These are phyloP conservation scores for Stichopus chloronotus DNA, from an alignment of 35 echinoderm and acorn worm species.

Conservation along the genomic window DNA sequence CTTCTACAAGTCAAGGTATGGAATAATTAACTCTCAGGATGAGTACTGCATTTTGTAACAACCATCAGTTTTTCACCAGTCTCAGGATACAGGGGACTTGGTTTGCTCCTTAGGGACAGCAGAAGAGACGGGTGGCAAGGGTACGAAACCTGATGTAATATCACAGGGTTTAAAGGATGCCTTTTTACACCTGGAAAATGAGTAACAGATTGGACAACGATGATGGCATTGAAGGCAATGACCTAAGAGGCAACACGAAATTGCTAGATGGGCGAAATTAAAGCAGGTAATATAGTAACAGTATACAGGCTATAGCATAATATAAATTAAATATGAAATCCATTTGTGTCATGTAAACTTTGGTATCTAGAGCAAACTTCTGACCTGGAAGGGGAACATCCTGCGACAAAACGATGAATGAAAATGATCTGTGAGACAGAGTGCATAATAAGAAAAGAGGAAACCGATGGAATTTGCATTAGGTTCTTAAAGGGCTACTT, in stretches of 20 bases:
- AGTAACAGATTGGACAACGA: not conserved
- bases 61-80: not conserved
- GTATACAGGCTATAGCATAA: no score
- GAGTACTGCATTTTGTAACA: not conserved
- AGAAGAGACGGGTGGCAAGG: not conserved
- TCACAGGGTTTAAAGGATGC: not conserved
- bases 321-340: no score
- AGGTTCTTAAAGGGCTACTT: no score
- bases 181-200: slow-evolving; percentile 6
- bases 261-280: not conserved
- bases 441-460: no score
- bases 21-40: not conserved
- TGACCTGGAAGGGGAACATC: no score
- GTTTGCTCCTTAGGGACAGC: not conserved
- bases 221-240: not conserved
- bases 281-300: no score
- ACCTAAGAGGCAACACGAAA: not conserved
- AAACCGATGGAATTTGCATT: no score
- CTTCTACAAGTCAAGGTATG: no score
- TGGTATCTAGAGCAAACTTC: no score
- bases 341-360: no score
- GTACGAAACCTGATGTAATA: not conserved
- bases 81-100: not conserved
- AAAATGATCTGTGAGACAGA: no score
- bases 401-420: no score